Conservation (phyloP, 2,113 vertebrate genomes). For the Nyctereutes procyonoides region DNA sequence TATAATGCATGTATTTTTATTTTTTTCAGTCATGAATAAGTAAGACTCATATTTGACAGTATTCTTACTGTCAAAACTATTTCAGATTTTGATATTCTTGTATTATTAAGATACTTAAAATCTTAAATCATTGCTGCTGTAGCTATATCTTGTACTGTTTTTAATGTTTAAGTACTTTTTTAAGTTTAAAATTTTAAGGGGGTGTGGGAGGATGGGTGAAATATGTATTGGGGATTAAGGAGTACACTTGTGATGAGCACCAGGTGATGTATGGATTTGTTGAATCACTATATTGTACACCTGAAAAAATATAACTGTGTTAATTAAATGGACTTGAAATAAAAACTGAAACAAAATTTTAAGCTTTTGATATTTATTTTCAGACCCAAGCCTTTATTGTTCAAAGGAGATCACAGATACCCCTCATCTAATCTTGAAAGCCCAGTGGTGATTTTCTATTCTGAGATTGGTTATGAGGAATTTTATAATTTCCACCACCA, state of each 20-base stretch:
- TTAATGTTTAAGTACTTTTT: constrained; percentile 6
- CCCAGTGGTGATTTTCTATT: constrained; percentile 95
- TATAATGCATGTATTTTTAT: background rate
- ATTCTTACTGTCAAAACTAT: constrained; percentile 1
- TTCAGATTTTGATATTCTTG: background rate
- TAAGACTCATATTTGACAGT: background rate
- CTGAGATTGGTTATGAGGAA: constrained; percentile 91
- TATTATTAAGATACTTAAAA: constrained; percentile 5
- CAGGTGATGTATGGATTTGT: background rate
- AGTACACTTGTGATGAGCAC: background rate
- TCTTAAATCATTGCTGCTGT: background rate
- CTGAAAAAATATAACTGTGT: background rate
- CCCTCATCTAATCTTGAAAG: constrained; percentile 88
- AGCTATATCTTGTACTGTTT: background rate
- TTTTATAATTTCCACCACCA: constrained; percentile 92
- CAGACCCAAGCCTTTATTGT: constrained; percentile 95
- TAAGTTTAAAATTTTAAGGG: constrained; percentile 35
- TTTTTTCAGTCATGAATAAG: constrained; percentile 33
- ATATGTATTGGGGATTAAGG: background rate
- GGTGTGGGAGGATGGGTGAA: background rate
- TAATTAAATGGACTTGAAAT: background rate
- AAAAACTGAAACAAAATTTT: background rate
- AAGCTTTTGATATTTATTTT: constrained; percentile 65
- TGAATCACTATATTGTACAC: background rate
- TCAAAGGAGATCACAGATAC: constrained; percentile 97